These are phyloP conservation scores for Acanthurus lineatus DNA, from an alignment of 2,797 vertebrate species.

Conservation along the genomic window DNA sequence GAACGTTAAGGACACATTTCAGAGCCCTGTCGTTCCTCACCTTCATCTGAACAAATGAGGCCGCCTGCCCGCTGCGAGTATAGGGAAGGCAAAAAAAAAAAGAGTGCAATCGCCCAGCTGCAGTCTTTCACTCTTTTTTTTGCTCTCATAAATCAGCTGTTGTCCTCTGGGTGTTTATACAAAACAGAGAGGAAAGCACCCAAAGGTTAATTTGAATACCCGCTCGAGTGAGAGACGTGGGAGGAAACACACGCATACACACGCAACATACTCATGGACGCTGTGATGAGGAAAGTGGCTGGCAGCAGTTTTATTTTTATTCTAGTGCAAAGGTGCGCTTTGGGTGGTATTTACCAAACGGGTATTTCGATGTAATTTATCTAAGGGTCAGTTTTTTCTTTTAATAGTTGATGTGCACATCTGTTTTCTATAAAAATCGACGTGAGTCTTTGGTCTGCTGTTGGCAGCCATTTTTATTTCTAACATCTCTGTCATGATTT, in stretches of 20 bases:
- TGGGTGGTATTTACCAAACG: neutral
- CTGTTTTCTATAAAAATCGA: no score
- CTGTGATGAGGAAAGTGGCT: neutral
- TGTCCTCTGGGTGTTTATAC: slow-evolving; percentile 54
- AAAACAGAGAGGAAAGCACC: slow-evolving; percentile 49
- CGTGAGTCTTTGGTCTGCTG: no score
- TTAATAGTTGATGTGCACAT: no score
- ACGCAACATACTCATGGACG: slow-evolving; percentile 4
- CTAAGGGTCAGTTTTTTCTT: no score
- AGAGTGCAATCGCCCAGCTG: slow-evolving; percentile 44
- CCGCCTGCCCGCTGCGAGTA: neutral
- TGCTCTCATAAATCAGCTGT: slow-evolving; percentile 59
- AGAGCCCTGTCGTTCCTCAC: slow-evolving; percentile 41
- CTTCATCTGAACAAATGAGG: slow-evolving; percentile 51
- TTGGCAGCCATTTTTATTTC: no score
- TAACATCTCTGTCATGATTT: neutral
- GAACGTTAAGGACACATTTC: slow-evolving; percentile 45
- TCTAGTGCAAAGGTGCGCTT: slow-evolving; percentile 5
- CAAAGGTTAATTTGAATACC: slow-evolving; percentile 69
- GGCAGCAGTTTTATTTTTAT: slow-evolving; percentile 9
- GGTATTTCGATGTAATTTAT: neutral
- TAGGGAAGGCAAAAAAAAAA: slow-evolving; percentile 19
- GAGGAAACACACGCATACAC: slow-evolving; percentile 7
- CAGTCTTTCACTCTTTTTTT: slow-evolving; percentile 26
- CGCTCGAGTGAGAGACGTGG: slow-evolving; percentile 27